These are phyloP conservation scores for Argya squamiceps DNA, from an alignment of 2,797 vertebrate genomes.

Conservation along the genomic window DNA sequence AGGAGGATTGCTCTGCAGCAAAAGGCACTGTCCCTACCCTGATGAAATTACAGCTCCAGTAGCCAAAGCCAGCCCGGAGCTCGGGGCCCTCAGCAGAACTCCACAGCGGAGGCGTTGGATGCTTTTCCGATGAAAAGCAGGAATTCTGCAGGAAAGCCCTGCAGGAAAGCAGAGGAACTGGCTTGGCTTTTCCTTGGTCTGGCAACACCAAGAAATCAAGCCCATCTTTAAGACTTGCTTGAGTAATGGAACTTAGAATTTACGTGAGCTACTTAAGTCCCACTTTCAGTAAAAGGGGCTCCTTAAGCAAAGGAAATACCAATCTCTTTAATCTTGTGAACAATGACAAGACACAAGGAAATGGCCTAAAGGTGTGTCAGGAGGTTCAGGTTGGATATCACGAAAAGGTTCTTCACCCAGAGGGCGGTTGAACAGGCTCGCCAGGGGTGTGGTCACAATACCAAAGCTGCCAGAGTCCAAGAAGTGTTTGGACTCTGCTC, in stretches of 20 bases:
- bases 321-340: neutral
- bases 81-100: rapidly evolving
- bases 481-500: neutral
- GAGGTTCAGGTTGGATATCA: neutral
- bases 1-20: neutral
- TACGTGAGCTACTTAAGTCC: neutral
- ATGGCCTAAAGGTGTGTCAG: neutral
- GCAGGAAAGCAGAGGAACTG: neutral
- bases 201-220: neutral
- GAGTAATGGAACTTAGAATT: neutral
- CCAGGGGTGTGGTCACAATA: neutral
- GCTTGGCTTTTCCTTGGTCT: neutral
- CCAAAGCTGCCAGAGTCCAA: neutral
- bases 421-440: neutral
- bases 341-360: neutral
- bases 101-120: rapidly evolving
- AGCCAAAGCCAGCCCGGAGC: neutral
- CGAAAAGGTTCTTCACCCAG: neutral
- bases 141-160: neutral
- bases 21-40: rapidly evolving
- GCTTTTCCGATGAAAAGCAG: neutral
- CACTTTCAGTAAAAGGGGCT: neutral
- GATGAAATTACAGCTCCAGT: neutral
- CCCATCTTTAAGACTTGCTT: too few species aligned
- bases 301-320: neutral